phyloP scores from a whole-genome alignment of 2,113 vertebrate species.

The Poeciliopsis prolifica region DNA sequence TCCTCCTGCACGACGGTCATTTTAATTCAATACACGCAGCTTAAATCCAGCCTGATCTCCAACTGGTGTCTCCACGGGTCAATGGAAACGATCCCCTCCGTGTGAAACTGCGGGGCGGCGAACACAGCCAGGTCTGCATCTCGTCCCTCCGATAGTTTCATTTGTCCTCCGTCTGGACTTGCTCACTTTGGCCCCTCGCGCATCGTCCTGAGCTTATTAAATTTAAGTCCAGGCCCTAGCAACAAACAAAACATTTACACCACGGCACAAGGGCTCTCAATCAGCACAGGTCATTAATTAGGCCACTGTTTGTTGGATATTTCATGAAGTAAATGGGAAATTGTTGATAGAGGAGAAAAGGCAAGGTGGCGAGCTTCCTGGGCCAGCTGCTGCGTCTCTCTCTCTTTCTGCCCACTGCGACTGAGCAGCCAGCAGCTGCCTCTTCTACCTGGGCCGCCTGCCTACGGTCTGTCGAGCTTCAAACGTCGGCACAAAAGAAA shows the following conservation, averaged over 20 bases:
- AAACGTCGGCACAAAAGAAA: slow-evolving; percentile 32
- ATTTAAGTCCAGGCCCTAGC: slow-evolving; percentile 62
- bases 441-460: slow-evolving; percentile 7
- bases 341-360: slow-evolving; percentile 64
- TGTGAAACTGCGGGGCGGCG: neutral
- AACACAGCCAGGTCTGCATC: neutral
- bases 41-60: neutral
- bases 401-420: slow-evolving; percentile 23
- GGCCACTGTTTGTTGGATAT: slow-evolving; percentile 62
- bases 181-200: slow-evolving; percentile 22
- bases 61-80: neutral
- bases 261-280: slow-evolving; percentile 44
- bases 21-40: neutral
- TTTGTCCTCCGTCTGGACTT: slow-evolving; percentile 29
- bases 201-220: slow-evolving; percentile 45
- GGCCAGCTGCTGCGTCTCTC: slow-evolving; percentile 43
- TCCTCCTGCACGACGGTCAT: neutral
- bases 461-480: slow-evolving; percentile 25
- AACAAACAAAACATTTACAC: slow-evolving; percentile 71
- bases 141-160: slow-evolving; percentile 18
- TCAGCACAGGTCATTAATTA: slow-evolving; percentile 60
- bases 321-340: slow-evolving; percentile 63
- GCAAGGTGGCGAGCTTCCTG: slow-evolving; percentile 39
- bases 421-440: slow-evolving; percentile 24
- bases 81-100: slow-evolving; percentile 17